Base-by-base conservation (phyloP, 2,113 vertebrate species). In the Gopherus flavomarginatus region DNA sequence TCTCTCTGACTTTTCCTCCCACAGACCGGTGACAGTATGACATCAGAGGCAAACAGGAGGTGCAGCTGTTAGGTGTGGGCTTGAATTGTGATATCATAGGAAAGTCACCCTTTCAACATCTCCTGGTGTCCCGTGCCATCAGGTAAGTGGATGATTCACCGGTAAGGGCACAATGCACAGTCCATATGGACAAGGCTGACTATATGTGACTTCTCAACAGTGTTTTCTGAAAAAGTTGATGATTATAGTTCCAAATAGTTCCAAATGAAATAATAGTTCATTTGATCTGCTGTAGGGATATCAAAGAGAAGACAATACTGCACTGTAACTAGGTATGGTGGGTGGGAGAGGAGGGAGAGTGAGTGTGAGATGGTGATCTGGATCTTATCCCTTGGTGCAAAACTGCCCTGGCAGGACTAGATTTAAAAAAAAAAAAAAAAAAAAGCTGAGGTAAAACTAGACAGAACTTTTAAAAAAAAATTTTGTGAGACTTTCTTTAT, bases 231-330 rank as follows among this genome's bases (percentile, higher is more conserved):
- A 62, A 95, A 5, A 90, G 75, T 17, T 13, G 11, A 6, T 10
- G 57, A 87, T 94, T 96, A 96, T 86, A 19, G 52, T 53, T 53
- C 84, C 54, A 57, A 49, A 31, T 35, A 88, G 14, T 59, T 93
- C 49, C 81, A 82, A 85, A 88, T 75, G 77, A 96, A 89, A 90
- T 17, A 54, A 49, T 57, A 82, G 22, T 26, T 90, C 27, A 22
- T 87, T 96, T 90, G 59, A 94, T 89, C 56, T 88, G 21, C 52
- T 90, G 10, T 49, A 42, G 62, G 95, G 90, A 82, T 65, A 92
- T 52, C 49, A 78, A 95, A 86, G 38, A 92, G 77, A 94, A 97
- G 96, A 94, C 77, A 96, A 90, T 90, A 95, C 94, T 81, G 95
- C 94, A 95, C 79, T 0, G 78, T 89, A 91, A 89, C 85, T 87